Conservation (phyloP, 2,797 vertebrate genomes). For the Nasua narica region DNA sequence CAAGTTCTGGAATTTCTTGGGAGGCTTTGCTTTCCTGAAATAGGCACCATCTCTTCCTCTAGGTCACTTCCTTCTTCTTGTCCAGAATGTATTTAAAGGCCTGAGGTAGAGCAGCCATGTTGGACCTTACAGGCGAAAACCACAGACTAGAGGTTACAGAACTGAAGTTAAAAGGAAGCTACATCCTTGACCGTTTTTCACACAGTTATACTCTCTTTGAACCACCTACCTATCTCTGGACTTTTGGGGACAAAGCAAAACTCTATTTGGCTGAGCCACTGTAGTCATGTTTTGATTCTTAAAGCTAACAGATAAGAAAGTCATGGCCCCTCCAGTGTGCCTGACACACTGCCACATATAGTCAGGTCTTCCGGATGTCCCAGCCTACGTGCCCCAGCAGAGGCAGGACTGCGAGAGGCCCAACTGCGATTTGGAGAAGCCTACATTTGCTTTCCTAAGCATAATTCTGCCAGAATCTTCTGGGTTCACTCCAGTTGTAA, state of each 20-base stretch:
- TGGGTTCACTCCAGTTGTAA: background rate
- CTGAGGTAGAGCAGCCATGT: background rate
- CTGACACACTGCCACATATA: background rate
- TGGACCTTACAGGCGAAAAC: background rate
- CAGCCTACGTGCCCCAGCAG: background rate
- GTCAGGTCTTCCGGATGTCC: background rate
- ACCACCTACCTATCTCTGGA: background rate
- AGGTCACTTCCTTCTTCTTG: background rate
- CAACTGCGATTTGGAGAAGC: background rate
- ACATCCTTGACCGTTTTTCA: background rate
- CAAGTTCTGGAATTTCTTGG: background rate
- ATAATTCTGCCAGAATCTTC: background rate
- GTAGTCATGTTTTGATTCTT: background rate
- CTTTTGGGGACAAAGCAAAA: background rate
- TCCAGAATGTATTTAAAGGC: background rate
- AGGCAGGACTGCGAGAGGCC: background rate
- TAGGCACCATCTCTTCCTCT: background rate
- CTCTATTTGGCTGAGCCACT: background rate
- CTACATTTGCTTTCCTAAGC: conserved; percentile 12
- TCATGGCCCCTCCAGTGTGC: background rate
- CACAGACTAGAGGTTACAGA: background rate
- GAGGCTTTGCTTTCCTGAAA: background rate
- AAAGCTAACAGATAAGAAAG: background rate
- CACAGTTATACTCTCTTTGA: background rate
- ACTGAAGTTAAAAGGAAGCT: background rate